Evolutionary conservation across 2,888 invertebrate genomes (phyloP).

Genomic region (Ethmia dodecea): DNA sequence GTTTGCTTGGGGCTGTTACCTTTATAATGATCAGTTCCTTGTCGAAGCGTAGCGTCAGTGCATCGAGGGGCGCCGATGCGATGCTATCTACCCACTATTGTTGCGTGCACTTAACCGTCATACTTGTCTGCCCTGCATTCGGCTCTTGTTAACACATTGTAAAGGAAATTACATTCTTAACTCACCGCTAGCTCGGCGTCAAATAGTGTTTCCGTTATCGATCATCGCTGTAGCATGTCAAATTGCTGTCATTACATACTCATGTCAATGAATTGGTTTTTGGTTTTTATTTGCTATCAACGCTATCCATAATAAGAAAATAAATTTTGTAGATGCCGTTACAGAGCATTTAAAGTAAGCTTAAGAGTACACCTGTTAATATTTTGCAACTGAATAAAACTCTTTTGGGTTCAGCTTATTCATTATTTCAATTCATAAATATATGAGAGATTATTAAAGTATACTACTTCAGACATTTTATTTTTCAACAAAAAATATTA

Average conservation of each 20-base stretch:
- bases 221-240: slow-evolving; percentile 59
- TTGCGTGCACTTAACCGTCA: slow-evolving; percentile 73
- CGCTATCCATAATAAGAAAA: too few species aligned
- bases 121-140: slow-evolving; percentile 48
- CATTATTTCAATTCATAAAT: too few species aligned
- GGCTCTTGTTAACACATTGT: slow-evolving; percentile 75
- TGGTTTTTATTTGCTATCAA: slow-evolving; percentile 2
- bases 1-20: slow-evolving; percentile 21
- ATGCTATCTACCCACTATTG: slow-evolving; percentile 68
- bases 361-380: too few species aligned
- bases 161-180: slow-evolving; percentile 74
- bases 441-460: too few species aligned
- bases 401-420: too few species aligned
- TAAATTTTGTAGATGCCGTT: too few species aligned
- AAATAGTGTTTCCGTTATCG: slow-evolving; percentile 65
- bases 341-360: too few species aligned
- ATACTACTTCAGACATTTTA: too few species aligned
- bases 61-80: slow-evolving; percentile 44
- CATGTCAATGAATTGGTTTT: slow-evolving; percentile 31
- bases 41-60: slow-evolving; percentile 30
- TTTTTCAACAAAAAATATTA: too few species aligned
- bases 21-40: slow-evolving; percentile 29
- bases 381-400: too few species aligned
- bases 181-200: slow-evolving; percentile 52
- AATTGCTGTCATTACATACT: slow-evolving; percentile 57